Conservation (phyloP, 2,888 invertebrate genomes). For the Branchipolynoe longqiensis region DNA sequence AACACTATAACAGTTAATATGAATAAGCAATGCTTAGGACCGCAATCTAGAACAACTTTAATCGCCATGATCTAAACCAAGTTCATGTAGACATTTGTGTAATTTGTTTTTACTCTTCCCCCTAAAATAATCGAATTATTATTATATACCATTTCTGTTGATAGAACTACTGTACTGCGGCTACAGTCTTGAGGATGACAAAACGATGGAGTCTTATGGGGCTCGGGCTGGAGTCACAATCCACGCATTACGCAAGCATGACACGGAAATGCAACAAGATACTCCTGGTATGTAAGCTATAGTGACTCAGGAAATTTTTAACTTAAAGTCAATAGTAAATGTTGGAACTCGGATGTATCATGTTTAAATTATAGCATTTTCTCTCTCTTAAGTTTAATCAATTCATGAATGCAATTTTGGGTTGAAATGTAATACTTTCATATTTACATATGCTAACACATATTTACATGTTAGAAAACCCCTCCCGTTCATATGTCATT, state of each 20-base stretch:
- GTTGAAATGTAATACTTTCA: too few species aligned
- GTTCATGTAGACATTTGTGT: not conserved
- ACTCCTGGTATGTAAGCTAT: slow-evolving; percentile 30
- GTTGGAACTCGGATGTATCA: too few species aligned
- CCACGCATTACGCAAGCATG: slow-evolving; percentile 83
- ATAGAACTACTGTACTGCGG: slow-evolving; percentile 88
- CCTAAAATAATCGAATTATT: not conserved
- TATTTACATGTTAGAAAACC: too few species aligned
- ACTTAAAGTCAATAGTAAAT: not conserved
- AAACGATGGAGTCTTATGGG: slow-evolving; percentile 86
- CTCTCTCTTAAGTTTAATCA: too few species aligned
- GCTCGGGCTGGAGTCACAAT: slow-evolving; percentile 84
- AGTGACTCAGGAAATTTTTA: too few species aligned
- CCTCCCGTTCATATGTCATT: too few species aligned
- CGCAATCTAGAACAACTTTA: not conserved
- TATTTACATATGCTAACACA: too few species aligned
- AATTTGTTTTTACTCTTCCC: not conserved
- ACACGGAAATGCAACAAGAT: slow-evolving; percentile 62
- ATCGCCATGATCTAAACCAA: not conserved
- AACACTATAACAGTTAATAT: not conserved
- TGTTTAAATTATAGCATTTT: too few species aligned
- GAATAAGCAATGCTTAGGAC: not conserved
- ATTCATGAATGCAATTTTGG: too few species aligned
- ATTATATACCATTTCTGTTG: not conserved
- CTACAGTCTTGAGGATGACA: slow-evolving; percentile 86